Conservation (phyloP, 2,113 vertebrate species). For the Ancistrus triradiatus region DNA sequence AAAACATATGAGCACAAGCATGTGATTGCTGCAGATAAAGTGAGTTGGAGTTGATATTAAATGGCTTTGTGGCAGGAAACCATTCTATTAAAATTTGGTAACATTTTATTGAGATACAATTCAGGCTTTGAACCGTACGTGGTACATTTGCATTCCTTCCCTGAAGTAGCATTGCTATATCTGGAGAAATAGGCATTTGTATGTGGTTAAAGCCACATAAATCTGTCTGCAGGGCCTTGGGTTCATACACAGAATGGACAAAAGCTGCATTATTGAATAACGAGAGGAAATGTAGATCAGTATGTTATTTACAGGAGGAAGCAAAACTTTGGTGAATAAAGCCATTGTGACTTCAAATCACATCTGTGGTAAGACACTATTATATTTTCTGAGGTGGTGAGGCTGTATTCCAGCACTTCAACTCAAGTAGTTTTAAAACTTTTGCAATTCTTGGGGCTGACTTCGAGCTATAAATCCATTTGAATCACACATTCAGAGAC, state of each 20-base stretch:
- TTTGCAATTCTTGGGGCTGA: too few species aligned
- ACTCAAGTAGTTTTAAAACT: too few species aligned
- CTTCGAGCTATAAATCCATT: too few species aligned
- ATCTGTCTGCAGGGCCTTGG: slow-evolving; percentile 27
- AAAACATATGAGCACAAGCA: slow-evolving; percentile 34
- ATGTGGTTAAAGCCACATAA: slow-evolving; percentile 41
- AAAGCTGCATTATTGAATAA: slow-evolving; percentile 44
- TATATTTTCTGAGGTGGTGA: too few species aligned
- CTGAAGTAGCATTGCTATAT: slow-evolving; percentile 12
- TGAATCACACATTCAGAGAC: too few species aligned
- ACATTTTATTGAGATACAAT: slow-evolving; percentile 20
- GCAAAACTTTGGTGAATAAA: slow-evolving; percentile 44
- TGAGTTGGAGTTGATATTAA: not conserved
- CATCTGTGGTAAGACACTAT: slow-evolving; percentile 30
- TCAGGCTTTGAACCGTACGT: slow-evolving; percentile 24
- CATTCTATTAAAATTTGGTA: slow-evolving; percentile 9
- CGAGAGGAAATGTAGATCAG: slow-evolving; percentile 39
- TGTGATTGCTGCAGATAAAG: not conserved
- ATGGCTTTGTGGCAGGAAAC: too few species aligned
- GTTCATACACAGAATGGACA: slow-evolving; percentile 40
- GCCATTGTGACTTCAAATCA: slow-evolving; percentile 34
- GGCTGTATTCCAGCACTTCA: slow-evolving; percentile 17
- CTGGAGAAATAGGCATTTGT: slow-evolving; percentile 40
- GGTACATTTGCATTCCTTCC: slow-evolving; percentile 25
- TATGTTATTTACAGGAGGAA: slow-evolving; percentile 40